Evolutionary conservation across 2,888 invertebrate genomes (phyloP), one percentile per base, ranked within the genome.

Genomic region (Sphecodes monilicornis): DNA sequence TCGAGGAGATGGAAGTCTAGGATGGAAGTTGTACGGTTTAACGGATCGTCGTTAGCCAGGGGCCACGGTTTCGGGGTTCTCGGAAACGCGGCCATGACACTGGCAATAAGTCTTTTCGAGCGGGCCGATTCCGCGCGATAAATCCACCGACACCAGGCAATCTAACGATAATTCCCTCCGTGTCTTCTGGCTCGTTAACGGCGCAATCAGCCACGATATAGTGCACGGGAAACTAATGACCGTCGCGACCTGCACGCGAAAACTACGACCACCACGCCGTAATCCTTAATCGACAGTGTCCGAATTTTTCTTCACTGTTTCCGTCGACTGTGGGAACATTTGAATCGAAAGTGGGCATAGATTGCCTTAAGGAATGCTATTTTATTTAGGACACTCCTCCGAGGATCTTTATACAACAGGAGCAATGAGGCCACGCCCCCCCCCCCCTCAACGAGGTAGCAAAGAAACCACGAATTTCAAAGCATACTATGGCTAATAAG

Each of bases 111-210:
- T 80, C 41, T 54, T n/a, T 22, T 1, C 26, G n/a, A 60, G 32
- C 50, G 41, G 29, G 29, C 1, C 39, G 32, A 79, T 46, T 64
- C 72, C 76, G 16, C 16, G n/a, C 85, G 57, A 85, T 85, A 76
- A 85, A 85, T 76, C 64, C 72, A 26, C 0, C 22, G 64, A 29
- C 5, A 54, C 36, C 18, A 22, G 36, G 16, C 68, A 64, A 74
- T 71, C 66, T 11, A 16, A 68, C 69, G 80, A 80, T 77, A 75
- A 80, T 68, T 86, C 78, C 73, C 73, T 57, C 78, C 76, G 32
- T 39, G 73, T 73, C 74, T 72, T 73, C 29, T 57, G 76, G 74
- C 80, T 85, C 85, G 85, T 85, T 85, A 85, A 74, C 80, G 72
- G 29, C 22, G 78, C 75, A 69, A 85, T 85, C 85, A 73, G 70